Evolutionary conservation across 2,113 vertebrate genomes (phyloP), one percentile per base, ranked within the genome.

Genomic region (Physeter macrocephalus): DNA sequence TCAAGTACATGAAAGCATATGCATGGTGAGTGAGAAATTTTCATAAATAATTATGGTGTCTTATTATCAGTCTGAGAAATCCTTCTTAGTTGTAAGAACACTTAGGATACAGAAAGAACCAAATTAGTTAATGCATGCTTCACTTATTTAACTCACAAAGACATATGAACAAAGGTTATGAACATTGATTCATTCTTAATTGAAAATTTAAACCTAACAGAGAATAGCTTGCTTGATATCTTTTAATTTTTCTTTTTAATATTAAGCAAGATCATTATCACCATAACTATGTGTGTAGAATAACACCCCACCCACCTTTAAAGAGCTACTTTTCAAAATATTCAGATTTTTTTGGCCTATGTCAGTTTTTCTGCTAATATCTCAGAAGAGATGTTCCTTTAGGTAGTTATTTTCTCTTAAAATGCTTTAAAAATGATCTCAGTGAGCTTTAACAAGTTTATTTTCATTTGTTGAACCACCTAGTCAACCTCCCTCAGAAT

Each of bases 211-310:
- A 57, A 31, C 8, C 18, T 88, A 59, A 67, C 23, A 90, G 41
- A 82, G 20, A 84, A 83, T 74, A 93, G 5, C 8, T 66, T 78
- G n/a, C 43, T 54, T 62, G 23, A 31, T 74, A 34, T 4, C 41
- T 92, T 92, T 94, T 77, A 75, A 88, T 86, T 95, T 95, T 90
- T 2, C 27, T 59, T 66, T 87, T 87, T 74, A 34, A 90, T 67
- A 57, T 78, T 84, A 41, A 88, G 13, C 13, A 92, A 71, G 29
- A 64, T 52, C 14, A 29, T 90, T 72, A 57, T 90, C 46, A 54
- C 41, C 4, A 17, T 64, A 77, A 71, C 6, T 89, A 12, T n/a
- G 2, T 31, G 15, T 49, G 5, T 9, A 89, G 20, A 80, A 67
- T 64, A 84, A 66, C 1, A 17, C 14, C 2, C 23, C 36, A 23